Evolutionary conservation across 2,888 invertebrate genomes (phyloP), one percentile per base, ranked within the genome.

Genomic region (Agriopis marginaria): DNA sequence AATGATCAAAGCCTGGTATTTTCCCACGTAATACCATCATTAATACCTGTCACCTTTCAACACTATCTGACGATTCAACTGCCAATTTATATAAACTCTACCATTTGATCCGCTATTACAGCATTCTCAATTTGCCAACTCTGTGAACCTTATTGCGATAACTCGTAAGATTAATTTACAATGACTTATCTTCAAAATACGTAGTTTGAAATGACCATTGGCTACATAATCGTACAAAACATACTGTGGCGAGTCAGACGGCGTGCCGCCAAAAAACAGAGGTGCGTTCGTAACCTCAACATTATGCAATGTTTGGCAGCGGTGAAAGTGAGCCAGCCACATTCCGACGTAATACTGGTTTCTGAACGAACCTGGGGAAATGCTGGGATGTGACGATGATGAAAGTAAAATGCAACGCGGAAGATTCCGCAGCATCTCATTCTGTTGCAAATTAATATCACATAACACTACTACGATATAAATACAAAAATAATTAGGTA

Each of bases 311-410:
- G 69, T 69, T 65, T 64, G 47, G 66, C 77, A 75, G 66, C 77
- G 75, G 90, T 85, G 90, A 90, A 90, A 89, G 90, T 89, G 83
- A 74, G 74, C 81, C 77, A 76, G 75, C 83, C 68, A 82, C 89
- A 89, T 89, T 89, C 88, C 85, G 72, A 71, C 74, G 63, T 76
- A 72, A 71, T 72, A 78, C 77, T 70, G 71, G 77, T 77, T 67
- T 76, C 59, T 50, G 70, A 70, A 58, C 65, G 74, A 14, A 49
- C 64, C 64, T 23, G 23, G 44, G 55, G 66, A 51, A 67, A 63
- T 23, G 65, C 61, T 47, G 56, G 47, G 56, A 65, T 61, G 42
- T 45, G 14, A n/a, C 49, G 42, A 47, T 61, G 65, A 58, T 61
- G 66, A 67, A 70, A 70, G 63, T 67, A 67, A 69, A 69, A 70